These are phyloP conservation scores for Campylorhamphus procurvoides DNA, from an alignment of 2,113 vertebrate genomes.

Conservation along the genomic window DNA sequence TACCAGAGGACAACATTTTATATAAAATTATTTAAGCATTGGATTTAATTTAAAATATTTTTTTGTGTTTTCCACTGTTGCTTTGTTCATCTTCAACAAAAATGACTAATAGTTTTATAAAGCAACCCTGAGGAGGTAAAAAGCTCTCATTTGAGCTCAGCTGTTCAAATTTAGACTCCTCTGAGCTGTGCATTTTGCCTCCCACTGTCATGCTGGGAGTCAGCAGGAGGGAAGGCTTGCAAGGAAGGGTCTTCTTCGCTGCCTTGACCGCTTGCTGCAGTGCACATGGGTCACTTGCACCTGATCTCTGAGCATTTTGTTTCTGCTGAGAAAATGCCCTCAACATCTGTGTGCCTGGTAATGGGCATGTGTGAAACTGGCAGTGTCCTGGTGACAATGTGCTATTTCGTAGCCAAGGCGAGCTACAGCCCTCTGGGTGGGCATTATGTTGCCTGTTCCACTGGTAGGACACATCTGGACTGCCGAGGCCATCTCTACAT, in stretches of 20 bases:
- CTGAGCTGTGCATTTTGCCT: slow-evolving; percentile 35
- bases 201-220: not conserved
- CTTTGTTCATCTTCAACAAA: not conserved
- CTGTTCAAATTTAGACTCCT: slow-evolving; percentile 50
- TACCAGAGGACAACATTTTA: not conserved
- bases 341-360: not conserved
- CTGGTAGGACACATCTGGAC: not conserved
- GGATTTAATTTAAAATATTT: not conserved
- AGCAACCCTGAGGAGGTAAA: slow-evolving; percentile 11
- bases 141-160: slow-evolving; percentile 17
- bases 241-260: not conserved
- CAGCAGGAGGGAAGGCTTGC: not conserved
- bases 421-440: not conserved
- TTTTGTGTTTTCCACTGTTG: not conserved
- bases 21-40: not conserved
- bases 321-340: not conserved
- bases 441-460: not conserved
- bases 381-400: not conserved
- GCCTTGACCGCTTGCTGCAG: not conserved
- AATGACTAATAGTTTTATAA: not conserved
- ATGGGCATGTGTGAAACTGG: not conserved
- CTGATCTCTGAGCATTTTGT: not conserved
- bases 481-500: accelerated
- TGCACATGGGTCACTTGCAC: accelerated
- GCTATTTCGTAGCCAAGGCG: not conserved